Evolutionary conservation across 1,140 invertebrate species (phyloP).

Genomic region (Dendroctonus valens): DNA sequence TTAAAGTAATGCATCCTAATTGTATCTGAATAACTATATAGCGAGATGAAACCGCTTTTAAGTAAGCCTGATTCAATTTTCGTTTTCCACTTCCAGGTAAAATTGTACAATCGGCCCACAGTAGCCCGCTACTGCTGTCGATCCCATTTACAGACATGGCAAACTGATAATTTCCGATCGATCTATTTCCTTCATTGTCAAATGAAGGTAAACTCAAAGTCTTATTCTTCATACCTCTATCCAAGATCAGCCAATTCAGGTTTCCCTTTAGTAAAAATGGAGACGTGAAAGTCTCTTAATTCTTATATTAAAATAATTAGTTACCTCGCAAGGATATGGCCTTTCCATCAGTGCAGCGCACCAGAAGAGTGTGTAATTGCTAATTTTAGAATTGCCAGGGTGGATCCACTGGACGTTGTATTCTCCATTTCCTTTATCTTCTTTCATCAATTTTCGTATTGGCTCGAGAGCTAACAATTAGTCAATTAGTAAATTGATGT

Average conservation of each 20-base stretch:
- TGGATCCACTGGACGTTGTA: constrained; percentile 71
- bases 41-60: constrained; percentile 59
- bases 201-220: constrained; percentile 35
- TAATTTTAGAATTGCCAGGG: constrained; percentile 52
- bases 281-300: background rate
- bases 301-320: constrained; percentile 24
- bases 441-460: constrained; percentile 64
- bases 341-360: constrained; percentile 62
- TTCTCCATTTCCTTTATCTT: constrained; percentile 62
- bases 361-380: constrained; percentile 73
- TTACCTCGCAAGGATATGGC: constrained; percentile 61
- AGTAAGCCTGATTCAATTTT: constrained; percentile 56
- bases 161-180: constrained; percentile 60
- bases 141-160: constrained; percentile 70
- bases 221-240: constrained; percentile 55
- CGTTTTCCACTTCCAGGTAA: constrained; percentile 62
- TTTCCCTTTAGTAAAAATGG: constrained; percentile 47
- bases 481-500: constrained; percentile 21
- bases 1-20: constrained; percentile 57
- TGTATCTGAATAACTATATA: constrained; percentile 67
- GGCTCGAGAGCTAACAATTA: constrained; percentile 52
- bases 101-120: constrained; percentile 73
- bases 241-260: constrained; percentile 58
- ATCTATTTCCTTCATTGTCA: constrained; percentile 34
- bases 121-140: constrained; percentile 68